Percentiles rank a stretch among this genome's conserved stretches.
phyloP scores from a whole-genome alignment of 2,888 invertebrate species.

The Hirudinaria manillensis region DNA sequence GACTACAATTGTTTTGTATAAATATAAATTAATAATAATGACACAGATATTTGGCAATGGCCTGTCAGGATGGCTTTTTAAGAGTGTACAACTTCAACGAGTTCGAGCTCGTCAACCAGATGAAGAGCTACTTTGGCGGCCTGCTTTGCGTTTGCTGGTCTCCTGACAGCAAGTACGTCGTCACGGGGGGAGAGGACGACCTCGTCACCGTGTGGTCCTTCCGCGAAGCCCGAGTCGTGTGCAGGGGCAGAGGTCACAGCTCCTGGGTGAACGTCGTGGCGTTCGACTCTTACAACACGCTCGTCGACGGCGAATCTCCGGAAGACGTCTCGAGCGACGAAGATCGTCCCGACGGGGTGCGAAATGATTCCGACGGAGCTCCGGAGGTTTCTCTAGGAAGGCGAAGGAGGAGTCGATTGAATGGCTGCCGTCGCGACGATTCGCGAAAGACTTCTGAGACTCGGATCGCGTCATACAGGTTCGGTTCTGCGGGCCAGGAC shows the following conservation, averaged over 20 bases:
- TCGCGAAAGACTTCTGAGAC: conserved; percentile 14
- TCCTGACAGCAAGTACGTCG: conserved; percentile 81
- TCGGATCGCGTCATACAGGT: conserved; percentile 57
- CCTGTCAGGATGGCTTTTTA: conserved; percentile 79
- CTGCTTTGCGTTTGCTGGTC: conserved; percentile 97
- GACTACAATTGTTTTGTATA: too few relatives aligned
- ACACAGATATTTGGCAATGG: conserved; percentile 75
- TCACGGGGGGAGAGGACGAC: conserved; percentile 97
- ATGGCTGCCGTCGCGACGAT: background rate
- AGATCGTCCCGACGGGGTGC: conserved; percentile 40
- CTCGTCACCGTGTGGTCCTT: conserved; percentile 94
- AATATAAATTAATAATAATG: too few relatives aligned
- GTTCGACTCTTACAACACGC: conserved; percentile 63
- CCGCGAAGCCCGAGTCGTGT: conserved; percentile 82
- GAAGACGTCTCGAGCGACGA: conserved; percentile 57
- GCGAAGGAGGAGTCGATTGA: conserved; percentile 1
- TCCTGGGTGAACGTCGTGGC: conserved; percentile 97
- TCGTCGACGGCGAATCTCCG: conserved; percentile 57
- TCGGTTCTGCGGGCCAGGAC: conserved; percentile 94
- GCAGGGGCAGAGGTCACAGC: conserved; percentile 92
- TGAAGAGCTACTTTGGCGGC: conserved; percentile 95
- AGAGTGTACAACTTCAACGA: conserved; percentile 93
- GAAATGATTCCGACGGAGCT: background rate
- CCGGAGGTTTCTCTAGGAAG: background rate
- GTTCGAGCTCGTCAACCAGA: conserved; percentile 84